A percentile compares a stretch with the other conserved stretches of the same genome.
Conservation (phyloP, 2,113 vertebrate species). For the Petroica traversi region DNA sequence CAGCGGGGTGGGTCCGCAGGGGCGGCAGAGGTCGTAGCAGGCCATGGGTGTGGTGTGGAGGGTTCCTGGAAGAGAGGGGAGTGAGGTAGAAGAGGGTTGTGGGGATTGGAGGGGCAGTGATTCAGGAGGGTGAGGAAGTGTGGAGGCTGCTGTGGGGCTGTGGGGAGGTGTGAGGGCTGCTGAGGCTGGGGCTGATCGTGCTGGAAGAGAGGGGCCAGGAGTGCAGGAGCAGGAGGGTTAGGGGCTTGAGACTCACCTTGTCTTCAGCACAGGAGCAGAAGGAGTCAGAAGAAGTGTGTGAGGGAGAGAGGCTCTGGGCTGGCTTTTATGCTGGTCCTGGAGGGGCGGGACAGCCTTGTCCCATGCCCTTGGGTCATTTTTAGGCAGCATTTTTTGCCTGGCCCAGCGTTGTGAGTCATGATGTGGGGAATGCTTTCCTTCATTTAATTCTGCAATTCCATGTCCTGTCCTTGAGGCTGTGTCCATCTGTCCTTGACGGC, state of each 20-base stretch:
- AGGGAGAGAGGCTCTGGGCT: background rate
- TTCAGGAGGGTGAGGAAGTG: background rate
- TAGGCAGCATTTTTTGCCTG: background rate
- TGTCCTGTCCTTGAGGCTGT: background rate
- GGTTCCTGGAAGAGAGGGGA: background rate
- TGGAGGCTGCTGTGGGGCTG: background rate
- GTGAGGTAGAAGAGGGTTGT: background rate
- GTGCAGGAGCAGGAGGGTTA: too few species aligned
- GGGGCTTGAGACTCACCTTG: background rate
- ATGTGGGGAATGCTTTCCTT: background rate
- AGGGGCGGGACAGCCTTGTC: background rate
- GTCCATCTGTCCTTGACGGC: background rate
- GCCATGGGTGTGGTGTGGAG: background rate
- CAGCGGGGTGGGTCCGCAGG: background rate
- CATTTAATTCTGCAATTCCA: background rate
- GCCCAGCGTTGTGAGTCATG: accelerated
- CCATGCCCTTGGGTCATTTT: background rate
- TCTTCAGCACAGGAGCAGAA: background rate
- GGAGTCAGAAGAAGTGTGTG: background rate
- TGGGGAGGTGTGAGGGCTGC: background rate
- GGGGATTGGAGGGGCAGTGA: background rate
- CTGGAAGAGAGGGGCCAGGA: background rate
- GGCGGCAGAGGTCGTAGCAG: background rate
- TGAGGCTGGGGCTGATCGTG: background rate
- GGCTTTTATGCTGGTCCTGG: background rate